These are phyloP conservation scores for Helostoma temminkii DNA, from an alignment of 2,797 vertebrate species.

Conservation along the genomic window DNA sequence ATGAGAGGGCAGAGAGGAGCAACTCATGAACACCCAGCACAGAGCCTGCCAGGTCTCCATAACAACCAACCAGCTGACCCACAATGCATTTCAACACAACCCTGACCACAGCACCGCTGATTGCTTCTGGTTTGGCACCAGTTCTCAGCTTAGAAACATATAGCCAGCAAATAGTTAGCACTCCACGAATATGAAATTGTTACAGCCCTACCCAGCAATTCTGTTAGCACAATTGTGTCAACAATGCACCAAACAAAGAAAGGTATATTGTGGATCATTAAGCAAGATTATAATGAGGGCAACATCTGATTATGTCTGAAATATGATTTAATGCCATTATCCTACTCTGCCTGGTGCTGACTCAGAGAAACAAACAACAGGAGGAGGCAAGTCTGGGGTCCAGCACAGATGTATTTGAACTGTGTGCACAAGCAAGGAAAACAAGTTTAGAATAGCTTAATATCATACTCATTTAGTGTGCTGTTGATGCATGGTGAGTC, in stretches of 20 bases:
- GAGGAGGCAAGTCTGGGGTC: constrained; percentile 72
- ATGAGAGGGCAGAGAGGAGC: constrained; percentile 81
- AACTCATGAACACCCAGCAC: constrained; percentile 72
- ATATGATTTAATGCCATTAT: constrained; percentile 76
- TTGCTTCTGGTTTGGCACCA: constrained; percentile 60
- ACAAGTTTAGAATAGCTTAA: not conserved
- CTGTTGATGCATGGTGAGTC: constrained; percentile 17
- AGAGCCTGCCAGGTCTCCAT: constrained; percentile 84
- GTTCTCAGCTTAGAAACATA: constrained; percentile 53
- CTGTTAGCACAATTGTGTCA: constrained; percentile 18
- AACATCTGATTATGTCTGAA: constrained; percentile 79
- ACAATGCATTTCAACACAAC: constrained; percentile 83
- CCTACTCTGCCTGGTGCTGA: constrained; percentile 48
- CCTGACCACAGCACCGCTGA: constrained; percentile 63
- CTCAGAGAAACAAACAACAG: constrained; percentile 62
- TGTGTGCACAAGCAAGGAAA: constrained; percentile 19
- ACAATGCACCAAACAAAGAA: constrained; percentile 37
- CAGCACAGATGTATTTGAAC: constrained; percentile 31
- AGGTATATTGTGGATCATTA: constrained; percentile 60
- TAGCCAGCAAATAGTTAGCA: constrained; percentile 39
- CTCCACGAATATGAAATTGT: constrained; percentile 12
- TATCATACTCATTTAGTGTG: not conserved
- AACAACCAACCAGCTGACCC: constrained; percentile 85
- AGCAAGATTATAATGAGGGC: constrained; percentile 60
- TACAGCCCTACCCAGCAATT: constrained; percentile 13